Evolutionary conservation across 2,113 vertebrate genomes (phyloP).

Genomic region (Coreoperca whiteheadi): DNA sequence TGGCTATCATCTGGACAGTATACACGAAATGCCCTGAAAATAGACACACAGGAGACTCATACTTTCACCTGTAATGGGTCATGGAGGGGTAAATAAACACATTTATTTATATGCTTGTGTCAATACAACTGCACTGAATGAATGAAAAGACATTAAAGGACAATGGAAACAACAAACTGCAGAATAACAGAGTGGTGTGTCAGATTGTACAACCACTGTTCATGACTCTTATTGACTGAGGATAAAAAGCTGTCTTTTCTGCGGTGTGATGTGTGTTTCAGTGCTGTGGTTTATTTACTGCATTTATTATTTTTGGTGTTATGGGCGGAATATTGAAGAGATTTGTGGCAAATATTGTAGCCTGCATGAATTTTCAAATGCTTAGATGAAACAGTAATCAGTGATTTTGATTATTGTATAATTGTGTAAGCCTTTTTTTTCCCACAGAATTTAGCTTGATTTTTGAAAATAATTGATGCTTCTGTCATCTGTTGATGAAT

Average conservation of each 20-base stretch:
- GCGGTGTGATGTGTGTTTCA: conserved; percentile 35
- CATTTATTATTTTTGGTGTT: conserved; percentile 47
- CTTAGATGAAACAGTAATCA: not conserved
- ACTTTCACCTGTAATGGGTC: not conserved
- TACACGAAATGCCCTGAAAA: not conserved
- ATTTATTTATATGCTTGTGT: too few species aligned
- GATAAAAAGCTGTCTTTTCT: conserved; percentile 30
- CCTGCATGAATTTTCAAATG: not conserved
- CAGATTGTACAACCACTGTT: conserved; percentile 34
- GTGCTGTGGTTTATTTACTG: conserved; percentile 38
- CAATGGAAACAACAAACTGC: conserved; percentile 41
- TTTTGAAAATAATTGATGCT: not conserved
- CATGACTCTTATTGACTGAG: conserved; percentile 36
- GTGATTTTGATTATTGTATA: not conserved
- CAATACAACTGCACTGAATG: conserved; percentile 5
- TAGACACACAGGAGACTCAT: not conserved
- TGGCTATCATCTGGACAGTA: too few species aligned
- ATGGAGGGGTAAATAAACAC: too few species aligned
- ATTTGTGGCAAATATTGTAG: not conserved
- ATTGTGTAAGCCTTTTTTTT: not conserved
- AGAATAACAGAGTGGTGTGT: conserved; percentile 27
- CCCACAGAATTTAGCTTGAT: not conserved
- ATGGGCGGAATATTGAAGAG: conserved; percentile 32
- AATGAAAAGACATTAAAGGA: conserved; percentile 26
- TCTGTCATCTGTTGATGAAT: not conserved